A percentile compares a stretch with the other conserved stretches of the same genome.
These are phyloP conservation scores for Anguilla obscura DNA, from an alignment of 2,797 vertebrate genomes.

Conservation along the genomic window DNA sequence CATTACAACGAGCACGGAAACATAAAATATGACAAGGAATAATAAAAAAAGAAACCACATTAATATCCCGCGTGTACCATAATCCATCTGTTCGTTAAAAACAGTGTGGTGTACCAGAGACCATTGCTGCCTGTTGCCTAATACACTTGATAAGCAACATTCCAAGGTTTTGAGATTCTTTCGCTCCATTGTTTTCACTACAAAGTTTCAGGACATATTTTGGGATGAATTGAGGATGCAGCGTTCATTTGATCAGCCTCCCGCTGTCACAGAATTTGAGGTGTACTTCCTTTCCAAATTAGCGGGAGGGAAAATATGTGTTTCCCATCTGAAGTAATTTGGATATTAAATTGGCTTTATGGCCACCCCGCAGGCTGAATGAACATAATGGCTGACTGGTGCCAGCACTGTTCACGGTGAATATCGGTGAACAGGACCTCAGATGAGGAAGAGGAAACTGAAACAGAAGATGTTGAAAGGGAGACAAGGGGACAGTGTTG, in stretches of 20 bases:
- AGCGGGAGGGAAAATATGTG: not conserved
- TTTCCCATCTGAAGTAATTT: slow-evolving; percentile 1
- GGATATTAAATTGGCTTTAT: not conserved
- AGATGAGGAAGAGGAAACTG: slow-evolving; percentile 4
- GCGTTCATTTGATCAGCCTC: slow-evolving; percentile 15
- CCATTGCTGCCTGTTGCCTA: not conserved
- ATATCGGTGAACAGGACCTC: not conserved
- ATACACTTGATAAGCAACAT: slow-evolving; percentile 8
- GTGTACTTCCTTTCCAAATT: not conserved
- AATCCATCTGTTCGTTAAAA: slow-evolving; percentile 10
- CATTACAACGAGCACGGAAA: not conserved
- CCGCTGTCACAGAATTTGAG: not conserved
- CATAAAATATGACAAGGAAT: not conserved
- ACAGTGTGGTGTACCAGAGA: not conserved
- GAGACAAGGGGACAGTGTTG: not conserved
- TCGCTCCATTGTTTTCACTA: not conserved
- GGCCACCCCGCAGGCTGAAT: slow-evolving; percentile 19
- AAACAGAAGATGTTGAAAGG: not conserved
- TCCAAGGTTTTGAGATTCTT: not conserved
- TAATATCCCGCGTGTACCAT: not conserved
- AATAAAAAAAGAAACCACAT: slow-evolving; percentile 1
- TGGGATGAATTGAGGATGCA: slow-evolving; percentile 11
- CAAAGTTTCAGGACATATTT: slow-evolving; percentile 18
- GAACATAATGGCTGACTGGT: slow-evolving; percentile 17
- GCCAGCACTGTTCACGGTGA: not conserved